These are phyloP conservation scores for Kobus ellipsiprymnus DNA, from an alignment of 2,113 vertebrate species.

Conservation along the genomic window DNA sequence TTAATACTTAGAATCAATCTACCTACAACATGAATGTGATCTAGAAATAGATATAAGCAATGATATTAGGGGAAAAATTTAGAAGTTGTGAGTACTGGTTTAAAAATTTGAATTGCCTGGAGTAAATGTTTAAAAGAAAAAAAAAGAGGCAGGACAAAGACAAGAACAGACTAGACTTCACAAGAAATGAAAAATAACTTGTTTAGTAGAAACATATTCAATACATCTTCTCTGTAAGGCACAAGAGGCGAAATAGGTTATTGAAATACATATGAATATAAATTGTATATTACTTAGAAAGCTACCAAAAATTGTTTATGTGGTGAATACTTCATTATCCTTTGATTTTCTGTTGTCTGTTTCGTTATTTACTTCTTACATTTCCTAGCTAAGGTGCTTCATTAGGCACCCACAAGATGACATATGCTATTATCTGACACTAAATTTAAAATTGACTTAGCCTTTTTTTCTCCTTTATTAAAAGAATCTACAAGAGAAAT, in stretches of 20 bases:
- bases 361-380: constrained; percentile 72
- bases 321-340: constrained; percentile 58
- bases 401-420: constrained; percentile 33
- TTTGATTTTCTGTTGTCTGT: constrained; percentile 75
- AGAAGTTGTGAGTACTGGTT: neutral
- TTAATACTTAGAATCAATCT: neutral
- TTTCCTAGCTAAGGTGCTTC: constrained; percentile 50
- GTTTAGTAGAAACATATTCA: constrained; percentile 63
- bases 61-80: neutral
- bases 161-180: constrained; percentile 6
- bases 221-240: constrained; percentile 70
- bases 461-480: neutral
- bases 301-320: constrained; percentile 77
- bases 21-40: neutral
- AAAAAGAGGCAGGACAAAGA: neutral
- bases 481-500: constrained; percentile 8
- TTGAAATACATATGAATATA: constrained; percentile 78
- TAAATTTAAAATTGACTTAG: constrained; percentile 43
- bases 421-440: constrained; percentile 61
- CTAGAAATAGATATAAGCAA: neutral
- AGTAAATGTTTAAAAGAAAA: neutral
- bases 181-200: constrained; percentile 69
- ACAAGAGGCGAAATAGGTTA: constrained; percentile 71
- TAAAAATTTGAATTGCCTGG: neutral
- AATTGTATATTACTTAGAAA: constrained; percentile 79